A percentile compares a stretch with the other conserved stretches of the same genome.
Evolutionary conservation across 2,797 vertebrate species (phyloP).

Genomic region (Alcedo atthis): DNA sequence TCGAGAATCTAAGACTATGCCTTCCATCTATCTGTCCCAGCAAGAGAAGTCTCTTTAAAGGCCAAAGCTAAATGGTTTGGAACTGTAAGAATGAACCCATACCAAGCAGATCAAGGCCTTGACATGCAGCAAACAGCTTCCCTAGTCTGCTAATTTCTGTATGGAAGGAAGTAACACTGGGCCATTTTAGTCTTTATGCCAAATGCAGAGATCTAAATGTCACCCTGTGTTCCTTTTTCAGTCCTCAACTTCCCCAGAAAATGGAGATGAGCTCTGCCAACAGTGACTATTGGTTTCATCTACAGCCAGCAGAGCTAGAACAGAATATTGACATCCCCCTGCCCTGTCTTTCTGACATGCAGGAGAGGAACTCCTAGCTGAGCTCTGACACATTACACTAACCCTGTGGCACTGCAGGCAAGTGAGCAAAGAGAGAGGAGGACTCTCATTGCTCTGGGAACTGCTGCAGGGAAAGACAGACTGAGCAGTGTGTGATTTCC

Average conservation of each 20-base stretch:
- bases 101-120: background rate
- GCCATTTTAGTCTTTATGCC: background rate
- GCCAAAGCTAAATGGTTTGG: background rate
- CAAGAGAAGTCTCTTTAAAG: background rate
- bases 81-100: background rate
- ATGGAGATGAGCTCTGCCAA: background rate
- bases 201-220: background rate
- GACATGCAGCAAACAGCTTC: background rate
- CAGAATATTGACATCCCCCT: background rate
- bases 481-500: background rate
- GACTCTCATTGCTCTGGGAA: background rate
- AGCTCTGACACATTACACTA: background rate
- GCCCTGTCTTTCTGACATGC: background rate
- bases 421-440: background rate
- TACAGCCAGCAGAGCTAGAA: background rate
- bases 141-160: background rate
- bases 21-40: background rate
- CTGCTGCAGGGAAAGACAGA: constrained; percentile 11
- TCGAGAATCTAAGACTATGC: background rate
- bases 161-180: background rate
- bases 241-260: constrained; percentile 15
- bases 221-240: background rate
- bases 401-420: background rate
- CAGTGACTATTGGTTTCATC: background rate
- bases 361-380: background rate